Base-by-base conservation (phyloP, 2,888 invertebrate species). In the Hyppa rectilinea region DNA sequence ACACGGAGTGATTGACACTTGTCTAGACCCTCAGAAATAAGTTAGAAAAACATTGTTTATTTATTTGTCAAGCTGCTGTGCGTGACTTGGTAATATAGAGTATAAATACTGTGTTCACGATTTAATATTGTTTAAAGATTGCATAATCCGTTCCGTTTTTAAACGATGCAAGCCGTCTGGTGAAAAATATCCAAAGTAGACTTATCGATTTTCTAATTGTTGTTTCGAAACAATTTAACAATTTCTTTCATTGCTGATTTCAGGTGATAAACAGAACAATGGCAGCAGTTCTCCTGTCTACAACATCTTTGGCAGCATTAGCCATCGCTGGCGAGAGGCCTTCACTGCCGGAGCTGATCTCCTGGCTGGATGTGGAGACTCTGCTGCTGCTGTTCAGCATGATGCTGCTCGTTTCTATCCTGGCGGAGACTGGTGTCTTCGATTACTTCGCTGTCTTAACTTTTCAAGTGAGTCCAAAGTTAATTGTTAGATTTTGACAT, bases 391-490 rank as follows among this genome's bases (percentile, higher is more conserved):
- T 98, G 0, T 98, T 98, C 91, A 97, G 98, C 52, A 99, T 99
- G 99, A 99, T 99, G 99, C 96, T 98, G 1, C 94, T 99, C 29
- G 98, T 99, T 0, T 97, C 98, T 0, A 97, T 99, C 71, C 96
- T 98, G 77, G 97, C 98, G 0, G 98, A 99, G 89, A 98, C 98
- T 0, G 98, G 99, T 4, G 96, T 98, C 87, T 99, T 99, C 85
- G 98, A 99, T 92, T 98, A 97, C 89, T 92, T 98, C 59, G 98
- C 99, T 6, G 97, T 98, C 0, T 94, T 97, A 75, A 97, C 98
- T 17, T 98, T 97, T 87, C 74, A 70, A 26, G 69, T 69, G 17
- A 17, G n/a, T 43, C 4, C 12, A 20, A 12, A 17, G 20, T 53
- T 12, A 23, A 23, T 23, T 47, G 12, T 47, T 47, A 23, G 47